Conservation (phyloP, 2,113 vertebrate species). For the Odontophorus gujanensis region DNA sequence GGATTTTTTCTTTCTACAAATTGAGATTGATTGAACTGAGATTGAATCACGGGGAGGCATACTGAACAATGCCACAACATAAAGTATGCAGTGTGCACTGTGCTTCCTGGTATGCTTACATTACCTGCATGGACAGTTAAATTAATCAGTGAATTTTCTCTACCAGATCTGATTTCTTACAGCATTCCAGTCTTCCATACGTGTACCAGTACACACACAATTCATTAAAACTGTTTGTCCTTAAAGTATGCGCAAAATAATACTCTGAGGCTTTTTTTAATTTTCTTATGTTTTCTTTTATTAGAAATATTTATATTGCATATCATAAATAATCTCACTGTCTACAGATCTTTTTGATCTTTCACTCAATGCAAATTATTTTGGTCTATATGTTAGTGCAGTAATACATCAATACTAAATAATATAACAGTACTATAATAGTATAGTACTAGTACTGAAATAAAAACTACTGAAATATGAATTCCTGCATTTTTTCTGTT, state of each 20-base stretch:
- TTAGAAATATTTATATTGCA: neutral
- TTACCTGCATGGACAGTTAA: neutral
- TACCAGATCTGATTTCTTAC: neutral
- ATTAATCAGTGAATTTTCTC: constrained; percentile 10
- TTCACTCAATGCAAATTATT: neutral
- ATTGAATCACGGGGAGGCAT: constrained; percentile 5
- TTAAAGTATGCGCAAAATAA: neutral
- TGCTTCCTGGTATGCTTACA: neutral
- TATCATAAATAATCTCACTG: neutral
- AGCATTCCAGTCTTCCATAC: neutral
- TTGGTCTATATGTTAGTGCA: neutral
- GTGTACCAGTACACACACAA: neutral
- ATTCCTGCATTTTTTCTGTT: neutral
- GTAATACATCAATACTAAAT: neutral
- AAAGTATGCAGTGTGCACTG: neutral
- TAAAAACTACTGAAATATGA: neutral
- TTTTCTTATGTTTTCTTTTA: neutral
- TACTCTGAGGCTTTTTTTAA: neutral
- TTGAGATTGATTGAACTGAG: constrained; percentile 35
- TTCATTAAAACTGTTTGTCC: neutral
- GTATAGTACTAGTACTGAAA: neutral
- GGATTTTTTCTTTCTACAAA: constrained; percentile 34
- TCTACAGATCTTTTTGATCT: neutral
- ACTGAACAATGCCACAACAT: neutral
- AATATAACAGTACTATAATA: neutral